A percentile compares a stretch with the other conserved stretches of the same genome.
Evolutionary conservation across 2,797 vertebrate species (phyloP).

Genomic region (Spinibarbus caldwelli): DNA sequence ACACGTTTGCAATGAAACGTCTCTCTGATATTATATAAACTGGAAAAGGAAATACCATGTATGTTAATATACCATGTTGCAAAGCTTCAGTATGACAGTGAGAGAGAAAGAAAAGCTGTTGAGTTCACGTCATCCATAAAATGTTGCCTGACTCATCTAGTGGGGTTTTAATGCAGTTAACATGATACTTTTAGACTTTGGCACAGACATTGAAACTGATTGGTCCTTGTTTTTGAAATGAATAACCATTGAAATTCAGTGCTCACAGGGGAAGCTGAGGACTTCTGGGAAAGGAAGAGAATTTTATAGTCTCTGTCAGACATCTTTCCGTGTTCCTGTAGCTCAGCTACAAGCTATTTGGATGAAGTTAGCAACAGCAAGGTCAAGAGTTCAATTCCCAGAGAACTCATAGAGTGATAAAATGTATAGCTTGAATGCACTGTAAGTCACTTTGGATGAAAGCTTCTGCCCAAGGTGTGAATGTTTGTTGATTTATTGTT

Average conservation of each 20-base stretch:
- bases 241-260: conserved; percentile 45
- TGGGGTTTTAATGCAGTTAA: conserved; percentile 41
- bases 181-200: conserved; percentile 45
- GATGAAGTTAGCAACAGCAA: neutral
- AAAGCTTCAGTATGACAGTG: neutral
- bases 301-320: neutral
- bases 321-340: neutral
- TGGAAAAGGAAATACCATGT: neutral
- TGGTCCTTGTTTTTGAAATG: conserved; percentile 46
- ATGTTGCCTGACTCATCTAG: conserved; percentile 15
- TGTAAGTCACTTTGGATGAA: neutral
- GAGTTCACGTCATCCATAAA: neutral
- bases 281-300: neutral
- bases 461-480: conserved; percentile 14
- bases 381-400: conserved; percentile 23
- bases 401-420: conserved; percentile 5
- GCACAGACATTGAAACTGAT: conserved; percentile 39
- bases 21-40: neutral
- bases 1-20: conserved; percentile 22
- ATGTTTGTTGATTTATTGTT: too few relatives aligned
- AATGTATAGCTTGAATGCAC: conserved; percentile 10
- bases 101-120: neutral
- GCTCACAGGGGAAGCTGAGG: conserved; percentile 5
- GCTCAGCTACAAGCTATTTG: neutral
- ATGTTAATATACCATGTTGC: neutral